Evolutionary conservation across 2,888 invertebrate genomes (phyloP), one percentile per base, ranked within the genome.

Genomic region (Morpho deidamia): DNA sequence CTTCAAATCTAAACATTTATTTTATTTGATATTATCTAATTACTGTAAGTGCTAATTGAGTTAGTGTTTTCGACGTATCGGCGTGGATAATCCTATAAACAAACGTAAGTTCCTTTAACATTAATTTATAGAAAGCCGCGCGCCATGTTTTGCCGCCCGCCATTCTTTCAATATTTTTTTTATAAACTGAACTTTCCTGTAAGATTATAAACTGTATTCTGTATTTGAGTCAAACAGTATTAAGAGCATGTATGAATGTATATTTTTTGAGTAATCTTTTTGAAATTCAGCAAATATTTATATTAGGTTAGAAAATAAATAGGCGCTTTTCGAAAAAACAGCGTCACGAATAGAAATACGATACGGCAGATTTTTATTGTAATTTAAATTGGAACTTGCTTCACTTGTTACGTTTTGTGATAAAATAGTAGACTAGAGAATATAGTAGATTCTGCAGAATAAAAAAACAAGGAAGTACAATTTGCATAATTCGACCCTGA

Each of bases 91-190:
- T 58, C 62, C 60, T 61, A 53, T 54, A 53, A 38, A 51, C 55
- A 62, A 66, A 63, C 58, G 85, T 86, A 59, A 83, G 85, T 84
- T 72, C 51, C 65, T 59, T 59, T 23, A 37, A 38, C 33, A 42
- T 44, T 56, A 52, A 56, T 68, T 68, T 56, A 44, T 38, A 53
- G 50, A 34, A 38, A 53, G 32, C 57, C 60, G 52, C 79, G 78
- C 83, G 81, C 85, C 83, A 83, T 83, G 63, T 63, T 78, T 72
- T 71, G 75, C 76, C 76, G 83, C 85, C 85, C 83, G 85, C 86
- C 84, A 86, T 84, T 75, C 74, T 68, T 72, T 72, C 66, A 69
- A 70, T 68, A 63, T 64, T 64, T 66, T 71, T 71, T 72, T 72
- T 9, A 39, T 12, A 23, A 39, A 11, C 11, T 35, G 14, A 49